Base-by-base conservation (phyloP, 2,888 invertebrate genomes). In the Pristionchus mayeri region DNA sequence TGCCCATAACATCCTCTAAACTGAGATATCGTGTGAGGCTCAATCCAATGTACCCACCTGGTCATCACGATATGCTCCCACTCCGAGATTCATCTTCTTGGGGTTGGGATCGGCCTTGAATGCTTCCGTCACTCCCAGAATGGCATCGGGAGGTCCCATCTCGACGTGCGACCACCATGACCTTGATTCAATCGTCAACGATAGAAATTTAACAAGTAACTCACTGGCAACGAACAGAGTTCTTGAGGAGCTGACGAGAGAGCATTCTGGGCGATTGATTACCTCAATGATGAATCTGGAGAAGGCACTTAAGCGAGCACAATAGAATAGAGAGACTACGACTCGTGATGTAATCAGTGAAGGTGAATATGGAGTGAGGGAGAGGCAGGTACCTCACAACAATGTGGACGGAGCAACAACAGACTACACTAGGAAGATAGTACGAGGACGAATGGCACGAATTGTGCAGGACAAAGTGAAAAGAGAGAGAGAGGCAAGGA, bases 81-180 rank as follows among this genome's bases (percentile, higher is more conserved):
- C 94, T 79, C 93, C 93, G 40, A 99, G 95, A 94, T 99, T 99
- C 87, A 99, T 96, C 94, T 99, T 99, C 90, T 97, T 97, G 0
- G 97, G 95, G 93, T 97, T 96, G 3, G 95, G 94, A 93, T 99
- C 98, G 86, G 94, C 95, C 80, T 90, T 90, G 94, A 95, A 99
- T 0, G 98, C 98, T 93, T 99, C 99, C 0, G 98, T 96, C 63
- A 99, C 96, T 54, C 99, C 99, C 80, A 99, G 94, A 94, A 99
- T 99, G 40, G 91, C 91, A 85, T 92, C 92, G 24, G 91, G 91
- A 4, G 92, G 92, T 52, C 92, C 92, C 92, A 92, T 91, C 85
- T 90, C 90, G 30, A 92, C 92, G 83, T 91, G 89, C 7, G 87
- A 85, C 88, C 91, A 92, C 92, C 92, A 92, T 78, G 88, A 85